Evolutionary conservation across 2,113 vertebrate species (phyloP).

Genomic region (Myrmecophaga tridactyla): DNA sequence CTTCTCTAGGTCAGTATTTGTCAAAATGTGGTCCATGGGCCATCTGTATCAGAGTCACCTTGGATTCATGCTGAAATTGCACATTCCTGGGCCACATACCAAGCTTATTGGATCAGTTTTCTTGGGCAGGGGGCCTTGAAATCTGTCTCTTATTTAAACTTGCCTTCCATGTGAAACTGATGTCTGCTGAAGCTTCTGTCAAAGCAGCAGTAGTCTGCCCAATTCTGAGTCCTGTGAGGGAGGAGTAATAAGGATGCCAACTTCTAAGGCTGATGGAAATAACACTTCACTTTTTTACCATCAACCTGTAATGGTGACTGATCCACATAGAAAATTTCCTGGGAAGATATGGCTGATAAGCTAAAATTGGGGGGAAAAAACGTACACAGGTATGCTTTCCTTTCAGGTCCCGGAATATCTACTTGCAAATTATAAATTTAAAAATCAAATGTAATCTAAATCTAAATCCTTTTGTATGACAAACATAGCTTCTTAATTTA

Average conservation of each 20-base stretch:
- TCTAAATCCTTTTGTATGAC: background rate
- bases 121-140: background rate
- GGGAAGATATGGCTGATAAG: background rate
- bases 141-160: background rate
- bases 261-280: background rate
- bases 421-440: slow-evolving; percentile 21
- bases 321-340: background rate
- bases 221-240: background rate
- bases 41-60: background rate
- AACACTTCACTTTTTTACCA: background rate
- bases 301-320: background rate
- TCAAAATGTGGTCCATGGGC: background rate
- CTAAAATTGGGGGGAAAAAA: background rate
- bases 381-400: slow-evolving; percentile 8
- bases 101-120: background rate
- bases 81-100: background rate
- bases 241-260: background rate
- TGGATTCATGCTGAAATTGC: background rate
- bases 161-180: background rate
- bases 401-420: slow-evolving; percentile 3
- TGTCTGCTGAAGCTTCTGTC: background rate
- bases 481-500: slow-evolving; percentile 22
- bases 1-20: background rate
- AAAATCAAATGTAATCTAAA: slow-evolving; percentile 62
- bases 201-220: background rate